phyloP scores from a whole-genome alignment of 2,888 invertebrate genomes.

The Aporophyla nigra region DNA sequence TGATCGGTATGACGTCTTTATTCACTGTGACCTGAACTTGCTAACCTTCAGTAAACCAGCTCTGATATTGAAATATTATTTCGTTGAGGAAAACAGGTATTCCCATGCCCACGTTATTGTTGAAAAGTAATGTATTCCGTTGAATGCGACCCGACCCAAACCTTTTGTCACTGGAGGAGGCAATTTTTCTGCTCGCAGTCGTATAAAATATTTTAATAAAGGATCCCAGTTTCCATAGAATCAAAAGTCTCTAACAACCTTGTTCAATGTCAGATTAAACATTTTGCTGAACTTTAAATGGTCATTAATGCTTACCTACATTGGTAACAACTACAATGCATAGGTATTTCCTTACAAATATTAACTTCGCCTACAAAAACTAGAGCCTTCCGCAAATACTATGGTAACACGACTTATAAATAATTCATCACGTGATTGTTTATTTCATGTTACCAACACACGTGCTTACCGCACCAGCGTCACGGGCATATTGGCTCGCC shows the following conservation, averaged over 20 bases:
- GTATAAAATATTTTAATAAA: constrained; percentile 31
- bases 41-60: constrained; percentile 18
- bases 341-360: constrained; percentile 17
- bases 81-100: constrained; percentile 31
- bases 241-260: neutral
- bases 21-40: constrained; percentile 3
- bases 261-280: neutral
- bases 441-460: constrained; percentile 52
- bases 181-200: constrained; percentile 22
- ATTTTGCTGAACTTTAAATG: constrained; percentile 3
- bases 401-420: constrained; percentile 57
- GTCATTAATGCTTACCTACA: constrained; percentile 6
- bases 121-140: constrained; percentile 35
- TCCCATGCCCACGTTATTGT: constrained; percentile 7
- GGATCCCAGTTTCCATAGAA: neutral
- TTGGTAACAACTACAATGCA: constrained; percentile 29
- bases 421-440: constrained; percentile 67
- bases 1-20: constrained; percentile 94
- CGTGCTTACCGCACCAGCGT: constrained; percentile 53
- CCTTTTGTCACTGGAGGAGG: constrained; percentile 20
- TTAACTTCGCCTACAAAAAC: constrained; percentile 36
- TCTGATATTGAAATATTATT: constrained; percentile 26
- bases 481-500: constrained; percentile 55
- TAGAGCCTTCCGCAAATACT: constrained; percentile 43
- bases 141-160: constrained; percentile 16